Evolutionary conservation across 1,140 invertebrate species (phyloP).

Genomic region (Drosophila lowei): DNA sequence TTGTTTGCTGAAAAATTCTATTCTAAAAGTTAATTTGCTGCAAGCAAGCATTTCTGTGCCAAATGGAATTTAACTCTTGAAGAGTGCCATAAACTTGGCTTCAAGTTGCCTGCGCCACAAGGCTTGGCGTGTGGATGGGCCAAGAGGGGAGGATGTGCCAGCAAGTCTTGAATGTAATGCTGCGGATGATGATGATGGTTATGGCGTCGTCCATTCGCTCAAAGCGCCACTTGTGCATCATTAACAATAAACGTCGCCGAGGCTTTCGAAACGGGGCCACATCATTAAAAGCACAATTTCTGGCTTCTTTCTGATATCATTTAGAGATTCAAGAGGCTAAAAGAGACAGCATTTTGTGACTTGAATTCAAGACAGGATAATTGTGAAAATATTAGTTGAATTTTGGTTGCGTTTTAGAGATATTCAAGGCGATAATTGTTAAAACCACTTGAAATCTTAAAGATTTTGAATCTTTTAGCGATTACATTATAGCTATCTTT

Average conservation of each 20-base stretch:
- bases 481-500: too few relatives aligned
- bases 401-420: conserved; percentile 6
- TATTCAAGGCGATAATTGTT: conserved; percentile 1
- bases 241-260: conserved; percentile 64
- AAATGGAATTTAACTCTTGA: conserved; percentile 37
- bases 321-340: neutral
- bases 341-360: conserved; percentile 15
- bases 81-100: conserved; percentile 25
- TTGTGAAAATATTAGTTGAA: conserved; percentile 21
- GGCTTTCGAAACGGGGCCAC: conserved; percentile 32
- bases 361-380: conserved; percentile 31
- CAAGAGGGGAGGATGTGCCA: neutral
- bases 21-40: conserved; percentile 48
- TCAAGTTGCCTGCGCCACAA: conserved; percentile 33
- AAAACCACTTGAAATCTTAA: neutral
- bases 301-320: conserved; percentile 14
- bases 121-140: conserved; percentile 8
- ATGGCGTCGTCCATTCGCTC: conserved; percentile 32
- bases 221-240: conserved; percentile 65
- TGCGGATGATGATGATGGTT: conserved; percentile 28
- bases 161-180: too few relatives aligned
- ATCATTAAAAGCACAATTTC: conserved; percentile 67
- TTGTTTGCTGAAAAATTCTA: conserved; percentile 45
- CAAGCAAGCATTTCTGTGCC: conserved; percentile 12
- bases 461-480: too few relatives aligned